A percentile compares a stretch with the other conserved stretches of the same genome.
phyloP scores from a whole-genome alignment of 2,113 vertebrate species.

The Phylloscopus whistleri region DNA sequence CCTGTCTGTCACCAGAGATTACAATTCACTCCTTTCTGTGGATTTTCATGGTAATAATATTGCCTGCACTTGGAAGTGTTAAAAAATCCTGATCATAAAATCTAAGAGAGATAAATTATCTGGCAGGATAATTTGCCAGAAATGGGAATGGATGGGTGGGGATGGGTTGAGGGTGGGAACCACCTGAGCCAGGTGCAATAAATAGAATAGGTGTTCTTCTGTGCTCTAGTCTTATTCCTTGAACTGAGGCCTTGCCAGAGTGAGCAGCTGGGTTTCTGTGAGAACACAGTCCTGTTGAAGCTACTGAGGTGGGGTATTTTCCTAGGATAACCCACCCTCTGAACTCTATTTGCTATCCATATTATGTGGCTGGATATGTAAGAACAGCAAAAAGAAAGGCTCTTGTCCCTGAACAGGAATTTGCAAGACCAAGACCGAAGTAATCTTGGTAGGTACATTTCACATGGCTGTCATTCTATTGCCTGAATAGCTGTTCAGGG shows the following conservation, averaged over 20 bases:
- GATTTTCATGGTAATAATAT: neutral
- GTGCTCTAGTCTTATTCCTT: neutral
- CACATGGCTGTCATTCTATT: neutral
- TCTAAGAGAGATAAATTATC: neutral
- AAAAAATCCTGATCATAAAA: neutral
- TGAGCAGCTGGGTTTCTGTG: neutral
- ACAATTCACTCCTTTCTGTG: neutral
- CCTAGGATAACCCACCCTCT: neutral
- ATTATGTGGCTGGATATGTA: neutral
- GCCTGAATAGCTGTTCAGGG: neutral
- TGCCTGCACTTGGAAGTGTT: neutral
- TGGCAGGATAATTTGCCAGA: neutral
- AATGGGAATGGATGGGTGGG: neutral
- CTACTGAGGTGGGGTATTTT: neutral
- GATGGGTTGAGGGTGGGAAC: neutral
- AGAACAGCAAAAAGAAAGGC: neutral
- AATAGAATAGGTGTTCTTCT: neutral
- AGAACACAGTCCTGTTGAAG: neutral
- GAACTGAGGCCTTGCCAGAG: neutral
- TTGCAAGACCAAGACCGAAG: neutral
- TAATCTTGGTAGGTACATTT: neutral
- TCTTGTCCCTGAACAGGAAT: neutral
- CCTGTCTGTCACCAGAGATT: neutral
- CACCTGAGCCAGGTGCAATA: neutral
- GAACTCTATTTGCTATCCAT: neutral